Percentiles rank a stretch among this genome's conserved stretches.
Conservation (phyloP, 2,113 vertebrate genomes). For the Dipodomys spectabilis region DNA sequence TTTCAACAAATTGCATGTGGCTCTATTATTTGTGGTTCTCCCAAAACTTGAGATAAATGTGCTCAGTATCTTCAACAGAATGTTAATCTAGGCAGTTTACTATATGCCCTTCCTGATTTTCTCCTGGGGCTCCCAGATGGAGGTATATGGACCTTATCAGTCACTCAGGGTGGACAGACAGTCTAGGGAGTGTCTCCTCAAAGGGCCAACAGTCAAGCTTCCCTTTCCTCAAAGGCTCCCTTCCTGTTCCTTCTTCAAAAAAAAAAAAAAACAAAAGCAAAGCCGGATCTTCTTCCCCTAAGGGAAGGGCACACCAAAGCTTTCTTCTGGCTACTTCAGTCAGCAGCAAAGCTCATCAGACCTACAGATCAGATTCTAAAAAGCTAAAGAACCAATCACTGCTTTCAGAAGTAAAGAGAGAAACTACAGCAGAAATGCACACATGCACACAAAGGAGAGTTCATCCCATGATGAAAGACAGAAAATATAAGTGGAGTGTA, state of each 20-base stretch:
- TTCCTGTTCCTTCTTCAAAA: conserved; percentile 75
- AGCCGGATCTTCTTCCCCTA: conserved; percentile 40
- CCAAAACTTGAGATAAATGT: background rate
- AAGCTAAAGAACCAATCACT: background rate
- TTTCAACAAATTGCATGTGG: background rate
- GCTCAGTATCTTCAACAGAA: fast-evolving
- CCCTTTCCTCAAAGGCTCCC: conserved; percentile 75
- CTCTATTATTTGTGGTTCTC: background rate
- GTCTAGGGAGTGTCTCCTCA: conserved; percentile 70
- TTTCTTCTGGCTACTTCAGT: background rate
- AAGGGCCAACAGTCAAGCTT: conserved; percentile 66
- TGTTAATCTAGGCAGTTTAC: background rate
- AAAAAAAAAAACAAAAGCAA: background rate
- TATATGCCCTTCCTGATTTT: background rate
- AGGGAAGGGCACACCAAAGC: background rate
- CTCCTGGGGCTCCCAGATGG: background rate
- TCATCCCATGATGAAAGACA: background rate
- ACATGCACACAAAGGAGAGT: background rate
- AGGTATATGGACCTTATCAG: conserved; percentile 14
- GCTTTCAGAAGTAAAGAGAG: background rate
- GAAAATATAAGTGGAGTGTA: background rate
- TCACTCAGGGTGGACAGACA: conserved; percentile 22
- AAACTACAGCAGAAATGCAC: background rate
- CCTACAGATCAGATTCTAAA: background rate
- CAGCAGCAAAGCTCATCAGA: conserved; percentile 29